Percentiles rank a stretch among this genome's conserved stretches.
Conservation (phyloP, 2,113 vertebrate genomes). For the Myiozetetes cayanensis region DNA sequence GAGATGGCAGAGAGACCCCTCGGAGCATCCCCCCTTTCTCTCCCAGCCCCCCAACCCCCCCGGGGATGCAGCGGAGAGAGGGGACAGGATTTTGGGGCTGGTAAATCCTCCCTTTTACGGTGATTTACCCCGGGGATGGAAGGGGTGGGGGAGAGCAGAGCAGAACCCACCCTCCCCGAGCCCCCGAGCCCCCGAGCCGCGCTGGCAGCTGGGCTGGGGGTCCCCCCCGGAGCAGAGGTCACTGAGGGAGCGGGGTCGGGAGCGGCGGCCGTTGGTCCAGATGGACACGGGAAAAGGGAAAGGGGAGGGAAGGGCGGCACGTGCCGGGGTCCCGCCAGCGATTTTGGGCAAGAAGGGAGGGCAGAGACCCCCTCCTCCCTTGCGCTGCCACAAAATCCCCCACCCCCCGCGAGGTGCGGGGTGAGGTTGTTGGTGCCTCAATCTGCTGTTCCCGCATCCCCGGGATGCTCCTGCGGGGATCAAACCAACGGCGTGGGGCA, state of each 20-base stretch:
- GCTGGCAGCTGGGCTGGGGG: conserved; percentile 43
- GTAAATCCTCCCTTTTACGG: not conserved
- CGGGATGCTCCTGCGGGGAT: too few species aligned
- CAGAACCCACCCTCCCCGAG: not conserved
- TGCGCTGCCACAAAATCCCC: accelerated
- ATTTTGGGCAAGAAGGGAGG: not conserved
- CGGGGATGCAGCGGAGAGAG: not conserved
- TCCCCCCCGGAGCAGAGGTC: not conserved
- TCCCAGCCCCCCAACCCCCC: too few species aligned
- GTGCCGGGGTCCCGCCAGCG: not conserved
- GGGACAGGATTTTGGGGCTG: not conserved
- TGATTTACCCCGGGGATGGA: not conserved
- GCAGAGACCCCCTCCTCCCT: not conserved
- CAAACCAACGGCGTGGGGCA: too few species aligned
- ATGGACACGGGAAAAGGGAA: not conserved
- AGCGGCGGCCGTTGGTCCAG: conserved; percentile 14
- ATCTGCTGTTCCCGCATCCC: too few species aligned
- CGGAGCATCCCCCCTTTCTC: too few species aligned
- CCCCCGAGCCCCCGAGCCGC: too few species aligned
- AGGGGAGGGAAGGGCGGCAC: not conserved
- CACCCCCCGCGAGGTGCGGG: too few species aligned
- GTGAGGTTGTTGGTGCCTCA: accelerated
- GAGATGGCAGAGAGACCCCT: not conserved
- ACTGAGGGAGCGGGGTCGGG: conserved; percentile 17
- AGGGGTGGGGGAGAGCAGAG: not conserved